Percentiles rank a stretch among this genome's conserved stretches.
phyloP scores from a whole-genome alignment of 1,140 invertebrate genomes.

The Drosophila tsacasi region DNA sequence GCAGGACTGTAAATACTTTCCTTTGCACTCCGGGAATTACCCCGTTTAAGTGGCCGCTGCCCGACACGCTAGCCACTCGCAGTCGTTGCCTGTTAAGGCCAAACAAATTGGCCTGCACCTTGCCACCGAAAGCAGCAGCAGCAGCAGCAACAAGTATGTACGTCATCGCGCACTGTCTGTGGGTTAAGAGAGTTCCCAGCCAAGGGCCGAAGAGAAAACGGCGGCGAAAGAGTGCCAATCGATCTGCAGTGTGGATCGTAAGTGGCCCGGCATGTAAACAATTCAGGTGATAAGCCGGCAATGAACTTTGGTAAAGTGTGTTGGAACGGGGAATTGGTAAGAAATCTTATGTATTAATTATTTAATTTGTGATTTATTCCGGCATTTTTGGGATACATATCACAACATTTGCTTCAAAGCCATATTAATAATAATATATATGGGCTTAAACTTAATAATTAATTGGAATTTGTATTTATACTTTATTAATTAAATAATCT shows the following conservation, averaged over 20 bases:
- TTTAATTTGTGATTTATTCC: no score
- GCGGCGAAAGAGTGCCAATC: conserved; percentile 1
- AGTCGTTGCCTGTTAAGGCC: conserved; percentile 62
- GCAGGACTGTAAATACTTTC: conserved; percentile 57
- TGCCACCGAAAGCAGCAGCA: conserved; percentile 11
- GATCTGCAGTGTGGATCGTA: conserved; percentile 23
- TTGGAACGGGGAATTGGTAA: neutral
- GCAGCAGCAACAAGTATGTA: conserved; percentile 43
- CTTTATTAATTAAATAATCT: no score
- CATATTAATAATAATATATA: neutral
- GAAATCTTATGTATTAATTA: neutral
- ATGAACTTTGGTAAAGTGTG: neutral
- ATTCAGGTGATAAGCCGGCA: conserved; percentile 25
- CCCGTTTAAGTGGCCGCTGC: conserved; percentile 31
- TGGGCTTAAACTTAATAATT: neutral
- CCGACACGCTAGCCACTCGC: conserved; percentile 30
- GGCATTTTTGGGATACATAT: no score
- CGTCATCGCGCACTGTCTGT: neutral
- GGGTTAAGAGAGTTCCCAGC: conserved; percentile 16
- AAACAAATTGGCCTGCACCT: conserved; percentile 42
- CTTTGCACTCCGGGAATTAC: conserved; percentile 63
- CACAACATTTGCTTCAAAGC: neutral
- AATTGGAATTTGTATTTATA: neutral
- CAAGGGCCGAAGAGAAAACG: conserved; percentile 26
- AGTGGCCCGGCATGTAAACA: conserved; percentile 9